Evolutionary conservation across 53 echinoderm and acorn worm genomes (phyloP), one percentile per base, ranked within the genome.

Genomic region (Antedon mediterranea): DNA sequence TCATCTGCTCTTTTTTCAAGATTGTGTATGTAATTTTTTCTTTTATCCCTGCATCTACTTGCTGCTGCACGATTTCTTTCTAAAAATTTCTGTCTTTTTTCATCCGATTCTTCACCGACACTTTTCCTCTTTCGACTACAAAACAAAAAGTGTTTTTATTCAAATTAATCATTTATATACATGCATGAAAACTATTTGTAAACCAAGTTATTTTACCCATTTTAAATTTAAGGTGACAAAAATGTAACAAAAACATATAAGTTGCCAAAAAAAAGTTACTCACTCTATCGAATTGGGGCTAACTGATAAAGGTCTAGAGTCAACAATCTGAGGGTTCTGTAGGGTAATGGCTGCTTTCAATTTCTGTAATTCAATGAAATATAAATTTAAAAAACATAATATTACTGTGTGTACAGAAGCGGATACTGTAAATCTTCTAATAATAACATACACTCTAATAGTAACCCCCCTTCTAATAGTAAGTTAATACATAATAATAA

Each of bases 61-160:
- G 94, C 94, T 30, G 94, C 94, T 0, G 94, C 94, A 43, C 94
- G 82, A 73, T 93, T 93, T 43, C 94, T 82, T 82, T 93, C 90
- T 71, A 93, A 82, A 33, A 93, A 93, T 28, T 78, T 84, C 79
- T 89, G 84, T 31, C 94, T 79, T 80, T 88, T 93, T 11, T 73
- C 74, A 29, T 90, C 90, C 8, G 44, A 44, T 20, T 79, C 78
- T 15, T 82, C 80, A 31, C 84, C 88, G 32, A 84, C 82, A 3
- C 77, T 71, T 13, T 70, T 72, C 28, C 85, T 78, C 26, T 34
- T 76, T 34, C 76, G 9, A 57, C 57, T 57, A 57, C 57, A 57
- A 57, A 11, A 57, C 23, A 57, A 57, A 41, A 41, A 41, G 5
- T 7, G 13, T 41, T 41, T 13, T 41, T 13, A 13, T 41, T 41